Evolutionary conservation across 2,888 invertebrate species (phyloP).

Genomic region (Cylloceria caligata): DNA sequence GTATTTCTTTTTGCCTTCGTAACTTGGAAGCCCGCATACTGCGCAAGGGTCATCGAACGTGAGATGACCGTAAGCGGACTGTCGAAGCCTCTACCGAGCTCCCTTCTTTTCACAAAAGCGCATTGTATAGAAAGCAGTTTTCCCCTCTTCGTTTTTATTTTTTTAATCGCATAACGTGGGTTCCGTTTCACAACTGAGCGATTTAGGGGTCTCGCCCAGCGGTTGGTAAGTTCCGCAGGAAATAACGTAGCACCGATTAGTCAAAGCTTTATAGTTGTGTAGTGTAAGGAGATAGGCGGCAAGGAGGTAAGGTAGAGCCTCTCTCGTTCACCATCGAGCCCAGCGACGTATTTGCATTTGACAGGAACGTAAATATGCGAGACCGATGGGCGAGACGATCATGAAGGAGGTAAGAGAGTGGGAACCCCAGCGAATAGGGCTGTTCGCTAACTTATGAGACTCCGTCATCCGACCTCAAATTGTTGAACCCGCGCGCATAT

Average conservation of each 20-base stretch:
- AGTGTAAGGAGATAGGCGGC: conserved; percentile 65
- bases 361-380: conserved; percentile 71
- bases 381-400: conserved; percentile 64
- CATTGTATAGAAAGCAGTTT: conserved; percentile 47
- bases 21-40: conserved; percentile 66
- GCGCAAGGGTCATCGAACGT: conserved; percentile 63
- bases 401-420: conserved; percentile 38
- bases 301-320: conserved; percentile 37
- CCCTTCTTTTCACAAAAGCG: conserved; percentile 65
- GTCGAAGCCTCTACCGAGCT: conserved; percentile 46
- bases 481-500: conserved; percentile 59
- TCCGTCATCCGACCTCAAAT: conserved; percentile 65
- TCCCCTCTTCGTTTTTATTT: conserved; percentile 27
- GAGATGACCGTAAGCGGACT: conserved; percentile 39
- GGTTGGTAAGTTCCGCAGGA: conserved; percentile 69
- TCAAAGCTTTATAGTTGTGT: conserved; percentile 72
- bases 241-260: conserved; percentile 74
- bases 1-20: conserved; percentile 42
- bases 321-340: conserved; percentile 60
- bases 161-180: conserved; percentile 38
- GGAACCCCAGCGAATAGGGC: conserved; percentile 58
- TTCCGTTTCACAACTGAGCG: conserved; percentile 69
- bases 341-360: conserved; percentile 67
- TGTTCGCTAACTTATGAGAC: conserved; percentile 71
- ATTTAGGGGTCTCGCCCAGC: conserved; percentile 74